Percentiles rank a stretch among this genome's conserved stretches.
These are phyloP conservation scores for Malurus leucopterus DNA, from an alignment of 2,797 vertebrate genomes.

Conservation along the genomic window DNA sequence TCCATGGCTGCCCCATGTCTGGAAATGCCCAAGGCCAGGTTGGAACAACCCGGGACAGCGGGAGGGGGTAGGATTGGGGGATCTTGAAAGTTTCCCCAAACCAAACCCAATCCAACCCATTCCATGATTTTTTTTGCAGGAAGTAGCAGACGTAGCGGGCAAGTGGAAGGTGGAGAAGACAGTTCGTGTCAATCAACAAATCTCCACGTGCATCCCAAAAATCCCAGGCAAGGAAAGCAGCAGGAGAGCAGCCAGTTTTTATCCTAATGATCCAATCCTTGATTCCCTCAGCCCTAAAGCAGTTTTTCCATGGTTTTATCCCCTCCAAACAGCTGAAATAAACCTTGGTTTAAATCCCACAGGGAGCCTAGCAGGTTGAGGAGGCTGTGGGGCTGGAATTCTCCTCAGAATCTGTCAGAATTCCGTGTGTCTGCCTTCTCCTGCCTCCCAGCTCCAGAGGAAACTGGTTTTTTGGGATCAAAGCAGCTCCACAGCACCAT, in stretches of 20 bases:
- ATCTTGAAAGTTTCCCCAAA: no score
- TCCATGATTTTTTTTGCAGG: no score
- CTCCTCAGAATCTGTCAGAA: fast-evolving
- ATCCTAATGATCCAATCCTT: neutral
- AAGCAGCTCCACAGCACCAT: neutral
- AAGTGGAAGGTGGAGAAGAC: neutral
- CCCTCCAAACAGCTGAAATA: fast-evolving
- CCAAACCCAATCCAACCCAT: no score
- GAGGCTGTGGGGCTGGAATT: neutral
- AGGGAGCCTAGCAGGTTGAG: fast-evolving
- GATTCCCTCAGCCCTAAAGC: neutral
- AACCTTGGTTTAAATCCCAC: fast-evolving
- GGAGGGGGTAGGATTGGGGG: no score
- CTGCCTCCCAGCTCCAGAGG: neutral
- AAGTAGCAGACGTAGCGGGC: neutral
- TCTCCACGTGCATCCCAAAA: neutral
- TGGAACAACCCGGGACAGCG: no score
- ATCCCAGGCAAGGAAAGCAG: neutral
- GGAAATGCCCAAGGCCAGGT: no score
- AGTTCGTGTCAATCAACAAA: fast-evolving
- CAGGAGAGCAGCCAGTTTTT: neutral
- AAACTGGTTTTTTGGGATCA: neutral
- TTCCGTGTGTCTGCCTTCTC: fast-evolving
- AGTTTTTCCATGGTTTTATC: neutral
- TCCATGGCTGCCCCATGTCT: no score